Conservation (phyloP, 2,113 vertebrate species). For the Chionis minor region DNA sequence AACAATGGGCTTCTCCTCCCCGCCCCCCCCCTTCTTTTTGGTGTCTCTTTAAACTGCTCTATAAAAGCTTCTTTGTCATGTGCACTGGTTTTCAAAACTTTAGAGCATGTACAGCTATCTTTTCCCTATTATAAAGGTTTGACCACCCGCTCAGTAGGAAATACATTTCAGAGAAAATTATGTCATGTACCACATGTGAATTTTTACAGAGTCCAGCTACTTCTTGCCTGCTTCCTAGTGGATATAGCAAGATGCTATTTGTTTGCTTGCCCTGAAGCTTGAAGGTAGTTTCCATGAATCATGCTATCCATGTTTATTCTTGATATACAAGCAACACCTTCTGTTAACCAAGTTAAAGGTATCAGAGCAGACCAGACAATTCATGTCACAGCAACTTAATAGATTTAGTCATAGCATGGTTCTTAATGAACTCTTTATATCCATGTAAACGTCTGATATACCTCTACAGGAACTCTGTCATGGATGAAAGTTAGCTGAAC, state of each 20-base stretch:
- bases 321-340: background rate
- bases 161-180: background rate
- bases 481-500: background rate
- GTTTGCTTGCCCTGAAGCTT: background rate
- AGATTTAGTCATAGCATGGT: background rate
- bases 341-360: background rate
- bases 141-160: background rate
- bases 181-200: background rate
- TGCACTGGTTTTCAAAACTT: background rate
- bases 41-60: background rate
- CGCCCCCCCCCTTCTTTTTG: background rate
- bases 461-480: background rate
- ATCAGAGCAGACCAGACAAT: background rate
- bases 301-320: background rate
- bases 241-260: background rate
- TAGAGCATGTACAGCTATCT: background rate
- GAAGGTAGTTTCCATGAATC: background rate
- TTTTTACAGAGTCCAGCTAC: background rate
- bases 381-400: background rate
- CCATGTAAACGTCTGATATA: background rate
- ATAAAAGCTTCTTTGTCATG: background rate
- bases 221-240: background rate
- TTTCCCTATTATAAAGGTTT: background rate
- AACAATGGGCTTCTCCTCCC: background rate
- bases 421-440: conserved; percentile 3